Conservation (phyloP, 2,797 vertebrate species). For the Chaetophractus vellerosus region DNA sequence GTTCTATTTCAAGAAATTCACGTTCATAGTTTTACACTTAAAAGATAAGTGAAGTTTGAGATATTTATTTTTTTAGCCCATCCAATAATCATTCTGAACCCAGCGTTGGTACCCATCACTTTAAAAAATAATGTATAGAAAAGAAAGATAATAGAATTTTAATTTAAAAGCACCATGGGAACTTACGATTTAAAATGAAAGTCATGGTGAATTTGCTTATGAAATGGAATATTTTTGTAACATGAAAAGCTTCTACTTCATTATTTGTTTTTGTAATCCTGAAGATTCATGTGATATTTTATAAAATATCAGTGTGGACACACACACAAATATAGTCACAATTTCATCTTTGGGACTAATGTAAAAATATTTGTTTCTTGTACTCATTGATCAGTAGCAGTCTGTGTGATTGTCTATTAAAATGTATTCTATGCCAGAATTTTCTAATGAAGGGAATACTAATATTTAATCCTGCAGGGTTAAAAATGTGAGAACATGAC, state of each 20-base stretch:
- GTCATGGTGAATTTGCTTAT: neutral
- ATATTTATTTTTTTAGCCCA: slow-evolving; percentile 11
- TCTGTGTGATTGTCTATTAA: neutral
- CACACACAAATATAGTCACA: neutral
- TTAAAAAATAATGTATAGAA: slow-evolving; percentile 23
- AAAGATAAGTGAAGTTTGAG: slow-evolving; percentile 9
- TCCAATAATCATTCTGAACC: slow-evolving; percentile 31
- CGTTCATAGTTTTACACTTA: slow-evolving; percentile 12
- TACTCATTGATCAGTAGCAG: neutral
- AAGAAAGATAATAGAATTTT: neutral
- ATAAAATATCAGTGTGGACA: neutral
- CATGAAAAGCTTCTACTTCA: neutral
- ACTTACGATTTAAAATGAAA: neutral
- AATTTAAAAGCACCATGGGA: neutral
- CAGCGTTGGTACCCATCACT: neutral
- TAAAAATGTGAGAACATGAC: neutral
- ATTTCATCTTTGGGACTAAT: neutral
- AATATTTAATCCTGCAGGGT: neutral
- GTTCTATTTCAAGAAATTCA: slow-evolving; percentile 36
- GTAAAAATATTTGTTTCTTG: neutral
- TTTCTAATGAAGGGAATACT: neutral
- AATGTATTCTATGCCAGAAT: neutral
- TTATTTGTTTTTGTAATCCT: slow-evolving; percentile 24
- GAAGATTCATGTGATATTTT: neutral
- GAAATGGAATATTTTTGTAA: neutral